Evolutionary conservation across 2,113 vertebrate species (phyloP).

Genomic region (Origma solitaria): DNA sequence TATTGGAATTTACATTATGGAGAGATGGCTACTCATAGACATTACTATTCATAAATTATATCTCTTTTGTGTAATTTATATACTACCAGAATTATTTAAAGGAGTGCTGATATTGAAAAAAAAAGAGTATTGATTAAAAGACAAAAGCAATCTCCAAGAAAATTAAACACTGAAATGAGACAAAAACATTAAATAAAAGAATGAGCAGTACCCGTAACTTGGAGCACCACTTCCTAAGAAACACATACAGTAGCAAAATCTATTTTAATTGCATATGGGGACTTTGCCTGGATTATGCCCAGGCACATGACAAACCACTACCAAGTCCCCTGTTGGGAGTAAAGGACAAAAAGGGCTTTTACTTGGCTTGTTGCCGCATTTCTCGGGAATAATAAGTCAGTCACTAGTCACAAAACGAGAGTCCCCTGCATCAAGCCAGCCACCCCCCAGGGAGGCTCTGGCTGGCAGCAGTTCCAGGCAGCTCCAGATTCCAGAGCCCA

Average conservation of each 20-base stretch:
- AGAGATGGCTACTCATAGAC: neutral
- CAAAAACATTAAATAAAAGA: neutral
- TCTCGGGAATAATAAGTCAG: neutral
- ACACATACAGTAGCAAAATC: neutral
- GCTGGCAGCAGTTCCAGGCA: neutral
- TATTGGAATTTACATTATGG: neutral
- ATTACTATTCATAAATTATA: neutral
- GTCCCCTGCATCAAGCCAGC: neutral
- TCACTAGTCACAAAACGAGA: neutral
- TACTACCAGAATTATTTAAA: neutral
- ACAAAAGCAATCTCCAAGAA: neutral
- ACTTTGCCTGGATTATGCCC: slow-evolving; percentile 6
- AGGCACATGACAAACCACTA: slow-evolving; percentile 17
- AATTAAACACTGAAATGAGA: neutral
- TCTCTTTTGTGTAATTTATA: neutral
- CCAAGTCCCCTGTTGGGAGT: neutral
- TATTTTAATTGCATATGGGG: slow-evolving; percentile 6
- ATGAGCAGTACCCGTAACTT: neutral
- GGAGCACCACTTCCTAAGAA: neutral
- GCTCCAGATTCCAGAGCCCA: neutral
- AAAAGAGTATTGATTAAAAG: slow-evolving; percentile 6
- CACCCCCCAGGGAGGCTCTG: neutral
- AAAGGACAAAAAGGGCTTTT: slow-evolving; percentile 34
- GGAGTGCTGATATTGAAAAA: neutral
- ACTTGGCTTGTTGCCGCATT: slow-evolving; percentile 10